Conservation (phyloP, 2,888 invertebrate genomes). For the Lochmaea capreae region DNA sequence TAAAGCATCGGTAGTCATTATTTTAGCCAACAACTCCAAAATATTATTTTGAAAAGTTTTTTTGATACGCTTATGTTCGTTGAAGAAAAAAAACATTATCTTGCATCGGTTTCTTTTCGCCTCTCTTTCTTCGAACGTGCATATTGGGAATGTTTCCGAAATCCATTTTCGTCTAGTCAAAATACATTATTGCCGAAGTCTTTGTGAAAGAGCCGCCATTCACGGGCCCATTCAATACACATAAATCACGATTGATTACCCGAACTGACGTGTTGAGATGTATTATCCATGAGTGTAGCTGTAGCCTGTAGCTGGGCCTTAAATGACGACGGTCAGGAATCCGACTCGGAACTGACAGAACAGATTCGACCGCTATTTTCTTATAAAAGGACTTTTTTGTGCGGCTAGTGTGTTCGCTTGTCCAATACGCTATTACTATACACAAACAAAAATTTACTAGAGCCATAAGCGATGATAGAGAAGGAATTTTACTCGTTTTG, state of each 20-base stretch:
- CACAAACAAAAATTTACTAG: not conserved
- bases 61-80: conserved; percentile 7
- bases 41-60: not conserved
- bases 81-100: not conserved
- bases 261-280: conserved; percentile 43
- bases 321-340: conserved; percentile 33
- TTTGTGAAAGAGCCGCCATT: conserved; percentile 42
- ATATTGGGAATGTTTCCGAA: conserved; percentile 34
- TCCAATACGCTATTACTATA: not conserved
- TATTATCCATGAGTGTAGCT: conserved; percentile 38
- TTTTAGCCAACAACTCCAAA: no score
- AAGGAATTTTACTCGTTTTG: no score
- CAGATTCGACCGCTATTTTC: not conserved
- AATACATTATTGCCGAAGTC: conserved; percentile 40
- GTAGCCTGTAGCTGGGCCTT: conserved; percentile 18
- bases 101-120: conserved; percentile 25
- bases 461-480: no score
- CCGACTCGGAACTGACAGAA: conserved; percentile 16
- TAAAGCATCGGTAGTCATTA: no score
- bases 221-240: conserved; percentile 41
- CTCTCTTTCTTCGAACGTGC: conserved; percentile 14
- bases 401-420: not conserved
- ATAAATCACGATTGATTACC: conserved; percentile 47
- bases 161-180: conserved; percentile 43
- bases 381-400: not conserved